Evolutionary conservation across 2,888 invertebrate genomes (phyloP).

Genomic region (Bombylius discolor): DNA sequence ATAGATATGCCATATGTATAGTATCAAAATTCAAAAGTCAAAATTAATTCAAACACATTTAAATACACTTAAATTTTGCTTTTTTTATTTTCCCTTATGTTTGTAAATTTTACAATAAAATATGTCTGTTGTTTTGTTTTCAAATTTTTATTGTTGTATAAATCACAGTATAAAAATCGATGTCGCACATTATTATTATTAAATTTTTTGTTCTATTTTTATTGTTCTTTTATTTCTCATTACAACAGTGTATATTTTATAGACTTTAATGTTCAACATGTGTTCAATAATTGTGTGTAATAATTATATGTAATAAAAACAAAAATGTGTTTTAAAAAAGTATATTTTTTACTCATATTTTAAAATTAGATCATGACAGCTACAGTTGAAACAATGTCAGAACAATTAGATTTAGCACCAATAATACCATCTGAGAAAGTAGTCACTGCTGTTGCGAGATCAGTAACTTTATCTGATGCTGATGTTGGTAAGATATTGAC

Average conservation of each 20-base stretch:
- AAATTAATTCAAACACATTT: too few relatives aligned
- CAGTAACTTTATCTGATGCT: conserved; percentile 76
- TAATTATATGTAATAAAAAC: background rate
- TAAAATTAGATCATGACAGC: conserved; percentile 75
- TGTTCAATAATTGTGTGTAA: background rate
- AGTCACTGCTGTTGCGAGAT: conserved; percentile 69
- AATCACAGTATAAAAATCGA: too few relatives aligned
- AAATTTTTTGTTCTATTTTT: too few relatives aligned
- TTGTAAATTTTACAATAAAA: too few relatives aligned
- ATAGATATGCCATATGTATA: too few relatives aligned
- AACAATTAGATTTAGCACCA: conserved; percentile 78
- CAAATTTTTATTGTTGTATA: too few relatives aligned
- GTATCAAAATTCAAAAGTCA: too few relatives aligned
- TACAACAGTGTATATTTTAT: background rate
- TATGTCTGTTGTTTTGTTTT: too few relatives aligned
- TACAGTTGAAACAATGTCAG: conserved; percentile 86
- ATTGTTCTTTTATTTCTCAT: too few relatives aligned
- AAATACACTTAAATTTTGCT: too few relatives aligned
- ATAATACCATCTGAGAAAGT: conserved; percentile 66
- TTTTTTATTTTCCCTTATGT: too few relatives aligned
- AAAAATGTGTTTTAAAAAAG: background rate
- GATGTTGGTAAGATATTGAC: conserved; percentile 56
- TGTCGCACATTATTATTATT: too few relatives aligned
- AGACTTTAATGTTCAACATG: background rate
- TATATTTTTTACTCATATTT: conserved; percentile 25